Evolutionary conservation across 2,113 vertebrate genomes (phyloP), one percentile per base, ranked within the genome.

Genomic region (Poicephalus gulielmi): DNA sequence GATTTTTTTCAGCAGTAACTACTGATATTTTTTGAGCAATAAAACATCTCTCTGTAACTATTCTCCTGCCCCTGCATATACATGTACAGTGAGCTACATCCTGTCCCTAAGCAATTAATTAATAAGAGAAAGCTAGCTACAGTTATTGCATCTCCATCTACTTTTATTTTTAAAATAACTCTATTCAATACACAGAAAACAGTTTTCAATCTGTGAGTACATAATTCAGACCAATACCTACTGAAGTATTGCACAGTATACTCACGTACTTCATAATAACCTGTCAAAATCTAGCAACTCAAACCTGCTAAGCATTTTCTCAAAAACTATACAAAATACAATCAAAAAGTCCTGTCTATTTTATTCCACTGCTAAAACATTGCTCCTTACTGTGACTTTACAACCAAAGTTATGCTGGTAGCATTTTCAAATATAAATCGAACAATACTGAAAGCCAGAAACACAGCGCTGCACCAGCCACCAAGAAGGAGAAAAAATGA

Each of bases 81-180:
- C 20, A 50, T 0, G 0, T 15, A 82, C n/a, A 69, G 37, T 0
- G 0, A 74, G 37, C 37, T 63, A 49, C 22, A 43, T 62, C 79
- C 75, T 67, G 57, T 37, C 49, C 55, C 73, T 62, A 50, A 86
- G 44, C 64, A 93, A 94, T 88, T 85, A 96, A 86, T 94, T 86
- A 90, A 71, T 93, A 78, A 63, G 33, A 79, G 35, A 93, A 86
- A 79, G 31, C 33, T 68, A 83, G 76, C 66, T 44, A 52, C 13
- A 62, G 16, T 71, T 83, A 86, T 15, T 78, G 19, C 49, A 75
- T 75, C 43, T 78, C 43, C 64, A 50, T 68, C 47, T 83, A 68
- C 31, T 69, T 90, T 63, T 80, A 70, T 67, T 91, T 94, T 43
- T n/a, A 79, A 88, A 93, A 91, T 68, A 83, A 53, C 39, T 46